Evolutionary conservation across 2,113 vertebrate species (phyloP).

Genomic region (Tetraodon nigroviridis): DNA sequence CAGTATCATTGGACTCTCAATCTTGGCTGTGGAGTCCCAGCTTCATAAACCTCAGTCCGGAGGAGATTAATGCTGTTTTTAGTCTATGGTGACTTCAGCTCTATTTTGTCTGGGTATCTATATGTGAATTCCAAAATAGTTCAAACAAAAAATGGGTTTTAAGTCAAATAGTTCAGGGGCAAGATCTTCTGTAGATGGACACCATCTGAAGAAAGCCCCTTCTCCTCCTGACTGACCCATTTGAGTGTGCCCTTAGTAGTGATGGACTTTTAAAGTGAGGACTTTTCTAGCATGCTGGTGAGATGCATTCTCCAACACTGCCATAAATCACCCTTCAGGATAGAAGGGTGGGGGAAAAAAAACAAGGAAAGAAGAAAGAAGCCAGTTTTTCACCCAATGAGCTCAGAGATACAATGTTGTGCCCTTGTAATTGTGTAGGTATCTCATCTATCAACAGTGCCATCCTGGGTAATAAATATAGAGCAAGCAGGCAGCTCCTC

Average conservation of each 20-base stretch:
- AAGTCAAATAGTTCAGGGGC: no score
- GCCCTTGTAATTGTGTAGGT: slow-evolving; percentile 82
- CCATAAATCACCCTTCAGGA: slow-evolving; percentile 64
- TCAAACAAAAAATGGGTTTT: no score
- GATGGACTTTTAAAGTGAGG: slow-evolving; percentile 29
- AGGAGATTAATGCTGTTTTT: slow-evolving; percentile 69
- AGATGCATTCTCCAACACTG: slow-evolving; percentile 61
- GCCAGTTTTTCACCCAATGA: slow-evolving; percentile 77
- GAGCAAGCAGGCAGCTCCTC: slow-evolving; percentile 75
- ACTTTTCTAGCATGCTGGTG: slow-evolving; percentile 24
- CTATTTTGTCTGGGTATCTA: slow-evolving; percentile 16
- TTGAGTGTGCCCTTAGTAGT: slow-evolving; percentile 33
- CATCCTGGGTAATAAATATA: slow-evolving; percentile 82
- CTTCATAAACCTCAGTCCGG: slow-evolving; percentile 71
- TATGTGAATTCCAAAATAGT: slow-evolving; percentile 9
- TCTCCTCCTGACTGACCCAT: slow-evolving; percentile 22
- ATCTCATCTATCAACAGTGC: slow-evolving; percentile 81
- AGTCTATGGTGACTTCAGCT: slow-evolving; percentile 35
- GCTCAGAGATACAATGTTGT: slow-evolving; percentile 80
- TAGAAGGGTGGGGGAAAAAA: slow-evolving; percentile 43
- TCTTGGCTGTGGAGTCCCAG: slow-evolving; percentile 42
- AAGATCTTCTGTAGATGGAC: slow-evolving; percentile 4
- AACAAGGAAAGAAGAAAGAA: slow-evolving; percentile 57
- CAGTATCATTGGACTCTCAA: slow-evolving; percentile 74
- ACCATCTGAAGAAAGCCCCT: slow-evolving; percentile 5